Evolutionary conservation across 2,888 invertebrate genomes (phyloP).

Genomic region (Cetonia aurata): DNA sequence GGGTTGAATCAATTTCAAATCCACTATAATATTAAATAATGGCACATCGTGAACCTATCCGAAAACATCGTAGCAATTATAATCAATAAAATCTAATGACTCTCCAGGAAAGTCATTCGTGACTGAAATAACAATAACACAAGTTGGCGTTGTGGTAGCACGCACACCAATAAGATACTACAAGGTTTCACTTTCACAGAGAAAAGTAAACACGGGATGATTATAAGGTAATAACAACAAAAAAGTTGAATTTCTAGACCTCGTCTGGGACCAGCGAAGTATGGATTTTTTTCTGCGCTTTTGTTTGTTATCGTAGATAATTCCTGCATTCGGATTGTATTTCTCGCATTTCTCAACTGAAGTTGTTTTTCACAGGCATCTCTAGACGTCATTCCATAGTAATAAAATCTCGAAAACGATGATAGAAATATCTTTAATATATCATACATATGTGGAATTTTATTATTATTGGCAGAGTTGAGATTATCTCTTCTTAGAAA

Average conservation of each 20-base stretch:
- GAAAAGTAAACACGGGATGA: constrained; percentile 1
- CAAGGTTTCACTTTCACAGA: constrained; percentile 10
- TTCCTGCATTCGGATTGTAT: no score
- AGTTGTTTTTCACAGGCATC: no score
- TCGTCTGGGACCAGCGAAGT: neutral
- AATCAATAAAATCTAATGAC: constrained; percentile 10
- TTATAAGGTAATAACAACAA: constrained; percentile 12
- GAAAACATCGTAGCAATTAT: constrained; percentile 10
- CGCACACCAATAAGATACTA: neutral
- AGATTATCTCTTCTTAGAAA: no score
- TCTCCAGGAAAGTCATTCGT: constrained; percentile 9
- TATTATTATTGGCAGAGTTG: no score
- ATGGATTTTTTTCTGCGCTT: no score
- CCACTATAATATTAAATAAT: constrained; percentile 10
- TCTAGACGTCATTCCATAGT: no score
- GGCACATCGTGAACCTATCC: constrained; percentile 3
- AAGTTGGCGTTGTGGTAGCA: neutral
- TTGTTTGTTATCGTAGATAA: no score
- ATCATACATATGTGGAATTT: no score
- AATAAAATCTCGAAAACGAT: no score
- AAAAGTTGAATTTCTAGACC: neutral
- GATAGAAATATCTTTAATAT: no score
- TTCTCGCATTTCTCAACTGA: no score
- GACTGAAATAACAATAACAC: constrained; percentile 17
- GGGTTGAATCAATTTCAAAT: constrained; percentile 13